These are phyloP conservation scores for Trachelus iudaicus DNA, from an alignment of 2,888 invertebrate genomes.

Conservation along the genomic window DNA sequence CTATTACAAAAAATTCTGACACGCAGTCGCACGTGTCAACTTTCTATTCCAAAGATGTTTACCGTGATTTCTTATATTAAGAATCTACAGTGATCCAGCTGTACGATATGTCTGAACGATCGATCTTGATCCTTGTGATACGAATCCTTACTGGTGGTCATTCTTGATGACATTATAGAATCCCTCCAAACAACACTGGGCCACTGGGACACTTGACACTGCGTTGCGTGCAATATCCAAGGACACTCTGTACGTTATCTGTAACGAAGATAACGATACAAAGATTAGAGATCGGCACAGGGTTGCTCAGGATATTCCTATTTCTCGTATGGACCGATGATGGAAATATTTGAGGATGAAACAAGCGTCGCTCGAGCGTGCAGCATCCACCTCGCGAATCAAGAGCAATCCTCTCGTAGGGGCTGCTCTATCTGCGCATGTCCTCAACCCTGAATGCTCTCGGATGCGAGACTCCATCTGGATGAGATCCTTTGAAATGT, in stretches of 20 bases:
- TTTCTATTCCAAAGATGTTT: not conserved
- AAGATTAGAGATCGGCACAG: not conserved
- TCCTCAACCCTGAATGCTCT: not conserved
- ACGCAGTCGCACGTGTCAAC: not conserved
- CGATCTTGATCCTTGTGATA: not conserved
- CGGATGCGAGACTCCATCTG: not conserved
- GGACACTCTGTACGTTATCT: not conserved
- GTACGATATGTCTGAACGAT: not conserved
- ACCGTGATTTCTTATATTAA: not conserved
- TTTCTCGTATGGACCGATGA: not conserved
- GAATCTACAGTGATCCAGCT: not conserved
- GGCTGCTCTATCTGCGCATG: not conserved
- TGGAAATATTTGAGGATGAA: not conserved
- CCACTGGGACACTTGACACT: not conserved
- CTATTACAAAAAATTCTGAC: not conserved
- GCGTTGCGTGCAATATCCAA: not conserved
- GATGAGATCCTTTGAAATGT: not conserved
- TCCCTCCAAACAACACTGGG: not conserved
- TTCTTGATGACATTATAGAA: not conserved
- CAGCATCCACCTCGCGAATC: not conserved
- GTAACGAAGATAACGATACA: not conserved
- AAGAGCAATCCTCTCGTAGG: not conserved
- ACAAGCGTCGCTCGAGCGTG: not conserved
- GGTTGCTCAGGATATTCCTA: not conserved
- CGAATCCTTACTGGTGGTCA: not conserved